Evolutionary conservation across 2,888 invertebrate genomes (phyloP), one percentile per base, ranked within the genome.

Genomic region (Drosophila phalerata): DNA sequence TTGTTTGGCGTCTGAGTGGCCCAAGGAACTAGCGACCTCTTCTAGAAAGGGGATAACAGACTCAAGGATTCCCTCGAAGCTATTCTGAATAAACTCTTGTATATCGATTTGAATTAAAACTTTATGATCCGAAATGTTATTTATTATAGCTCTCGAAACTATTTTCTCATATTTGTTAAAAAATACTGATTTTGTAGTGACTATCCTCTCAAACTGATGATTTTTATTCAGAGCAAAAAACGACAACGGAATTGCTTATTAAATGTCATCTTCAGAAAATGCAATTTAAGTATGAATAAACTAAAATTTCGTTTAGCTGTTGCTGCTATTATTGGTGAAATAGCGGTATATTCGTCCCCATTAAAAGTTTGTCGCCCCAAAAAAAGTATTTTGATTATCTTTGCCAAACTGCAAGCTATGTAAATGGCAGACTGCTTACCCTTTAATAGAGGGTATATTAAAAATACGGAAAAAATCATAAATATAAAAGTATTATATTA

Each of bases 321-420:
- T 69, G 69, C 64, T 64, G 68, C 38, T 68, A 40, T 68, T 71
- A 63, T 75, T 80, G 57, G 55, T 53, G 40, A 43, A 58, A 37
- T 61, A 56, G 49, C 45, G 37, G 25, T 43, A 43, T 49, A 28
- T 51, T 45, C 40, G 42, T 19, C 56, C 37, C 56, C 53, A 70
- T 75, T 76, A 68, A 85, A 83, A 82, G 70, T 85, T 85, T 72
- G 49, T 48, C 43, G 40, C 40, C 17, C 38, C 4, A 28, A 68
- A 66, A 51, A 34, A 57, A 79, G 64, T 66, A 63, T 25, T 43
- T 34, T 62, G 61, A 82, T 83, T 70, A 78, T 75, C 70, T 82
- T 79, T 63, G 42, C 37, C 28, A 37, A 81, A 77, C 47, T 69
- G 42, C 30, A 62, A 69, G 58, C 51, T 22, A 49, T 62, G 61